A percentile compares a stretch with the other conserved stretches of the same genome.
Evolutionary conservation across 2,797 vertebrate genomes (phyloP).

Genomic region (Myotis vivesi): DNA sequence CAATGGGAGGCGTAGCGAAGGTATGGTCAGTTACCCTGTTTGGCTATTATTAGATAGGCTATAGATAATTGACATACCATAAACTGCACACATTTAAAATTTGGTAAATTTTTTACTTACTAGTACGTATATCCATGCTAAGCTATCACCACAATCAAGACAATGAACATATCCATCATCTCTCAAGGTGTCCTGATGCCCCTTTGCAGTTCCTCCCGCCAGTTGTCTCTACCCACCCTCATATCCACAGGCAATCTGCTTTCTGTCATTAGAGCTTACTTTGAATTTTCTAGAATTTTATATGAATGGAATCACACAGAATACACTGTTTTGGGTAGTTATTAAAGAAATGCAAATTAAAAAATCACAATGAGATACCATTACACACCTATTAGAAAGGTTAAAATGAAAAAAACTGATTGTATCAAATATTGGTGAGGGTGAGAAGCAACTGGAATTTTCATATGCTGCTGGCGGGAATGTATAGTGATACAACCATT

Average conservation of each 20-base stretch:
- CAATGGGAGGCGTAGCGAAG: too few species aligned
- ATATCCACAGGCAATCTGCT: not conserved
- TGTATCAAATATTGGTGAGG: not conserved
- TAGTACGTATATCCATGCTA: too few species aligned
- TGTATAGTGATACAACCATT: not conserved
- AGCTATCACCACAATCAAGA: not conserved
- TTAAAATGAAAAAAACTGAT: not conserved
- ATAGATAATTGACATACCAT: not conserved
- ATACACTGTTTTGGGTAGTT: not conserved
- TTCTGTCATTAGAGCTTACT: not conserved
- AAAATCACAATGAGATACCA: not conserved
- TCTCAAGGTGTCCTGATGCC: not conserved
- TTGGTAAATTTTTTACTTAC: not conserved
- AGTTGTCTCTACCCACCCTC: rapidly evolving
- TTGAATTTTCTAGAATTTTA: not conserved
- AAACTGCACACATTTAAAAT: not conserved
- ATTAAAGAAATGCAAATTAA: not conserved
- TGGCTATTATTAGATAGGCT: too few species aligned
- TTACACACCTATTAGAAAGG: not conserved
- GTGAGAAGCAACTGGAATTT: not conserved
- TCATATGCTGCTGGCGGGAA: not conserved
- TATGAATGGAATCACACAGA: not conserved
- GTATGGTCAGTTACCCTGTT: too few species aligned
- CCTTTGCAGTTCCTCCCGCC: not conserved
- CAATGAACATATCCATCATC: not conserved